Evolutionary conservation across 2,797 vertebrate species (phyloP), one percentile per base, ranked within the genome.

Genomic region (Centropyge bicolor): DNA sequence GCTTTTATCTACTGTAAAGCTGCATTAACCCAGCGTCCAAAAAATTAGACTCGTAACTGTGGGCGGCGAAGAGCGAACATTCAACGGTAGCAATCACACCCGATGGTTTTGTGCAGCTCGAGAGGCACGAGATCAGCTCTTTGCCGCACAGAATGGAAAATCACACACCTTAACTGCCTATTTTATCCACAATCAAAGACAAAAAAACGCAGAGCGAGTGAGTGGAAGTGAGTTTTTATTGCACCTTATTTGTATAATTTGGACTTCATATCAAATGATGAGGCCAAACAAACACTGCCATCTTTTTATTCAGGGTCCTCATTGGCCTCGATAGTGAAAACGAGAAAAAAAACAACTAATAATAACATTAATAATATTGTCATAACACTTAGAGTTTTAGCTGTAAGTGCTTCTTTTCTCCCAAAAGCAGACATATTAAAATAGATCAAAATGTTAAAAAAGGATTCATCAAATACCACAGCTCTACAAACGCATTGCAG

Each of bases 201-300:
- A 74, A 65, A 77, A 65, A 77, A 14, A 63, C n/a, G 38, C 56
- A 70, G 45, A 55, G 62, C 70, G 52, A 60, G 56, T 43, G 74
- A 80, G 61, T 78, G 55, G 49, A 38, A 16, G 46, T 43, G 73
- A 78, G 48, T 75, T 78, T 66, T 75, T 73, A 72, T 72, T 81
- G 88, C 84, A 90, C 84, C 64, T 91, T 85, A 88, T 78, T 84
- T 76, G 60, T 85, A 60, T 46, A 51, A 87, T 83, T 80, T 82
- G 81, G 80, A 87, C 71, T 74, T 83, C 43, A 79, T 78, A 70
- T 84, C 43, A 79, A 73, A 71, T 8, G 19, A 83, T 36, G 79
- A 80, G 85, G 82, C 86, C 81, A 84, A 87, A 87, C 72, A 70
- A 49, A 61, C 70, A 90, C 75, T 87, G 87, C 82, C 90, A 86